A percentile compares a stretch with the other conserved stretches of the same genome.
phyloP scores from a whole-genome alignment of 2,888 invertebrate species.

The Phragmatobia fuliginosa region DNA sequence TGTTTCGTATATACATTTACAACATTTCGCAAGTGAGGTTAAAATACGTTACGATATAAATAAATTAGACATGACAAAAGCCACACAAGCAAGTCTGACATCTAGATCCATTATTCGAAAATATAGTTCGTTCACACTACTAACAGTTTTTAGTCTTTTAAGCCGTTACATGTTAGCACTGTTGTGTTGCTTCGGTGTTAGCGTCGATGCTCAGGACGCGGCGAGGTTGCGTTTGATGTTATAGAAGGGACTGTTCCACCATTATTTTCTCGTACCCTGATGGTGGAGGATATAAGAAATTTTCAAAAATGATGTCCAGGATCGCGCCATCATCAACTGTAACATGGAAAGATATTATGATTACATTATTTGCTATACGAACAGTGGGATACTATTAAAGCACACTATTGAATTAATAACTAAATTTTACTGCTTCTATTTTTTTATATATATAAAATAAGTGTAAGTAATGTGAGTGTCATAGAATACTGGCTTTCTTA shows the following conservation, averaged over 20 bases:
- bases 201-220: conserved; percentile 19
- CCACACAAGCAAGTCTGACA: conserved; percentile 11
- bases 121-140: conserved; percentile 47
- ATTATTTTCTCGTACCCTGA: conserved; percentile 97
- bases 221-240: conserved; percentile 70
- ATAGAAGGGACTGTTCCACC: conserved; percentile 98
- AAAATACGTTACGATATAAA: background rate
- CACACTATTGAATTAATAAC: background rate
- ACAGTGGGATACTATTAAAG: background rate
- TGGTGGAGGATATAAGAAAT: conserved; percentile 94
- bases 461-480: too few species aligned
- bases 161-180: conserved; percentile 41
- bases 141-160: conserved; percentile 45
- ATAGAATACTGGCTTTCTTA: too few species aligned
- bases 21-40: background rate
- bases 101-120: conserved; percentile 36
- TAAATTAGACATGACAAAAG: background rate
- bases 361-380: background rate
- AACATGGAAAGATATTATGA: conserved; percentile 51
- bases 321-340: conserved; percentile 99
- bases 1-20: background rate
- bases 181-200: conserved; percentile 48
- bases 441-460: too few species aligned
- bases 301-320: conserved; percentile 96
- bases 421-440: too few species aligned